These are phyloP conservation scores for Hyposoter dolosus DNA, from an alignment of 2,888 invertebrate genomes.

Conservation along the genomic window DNA sequence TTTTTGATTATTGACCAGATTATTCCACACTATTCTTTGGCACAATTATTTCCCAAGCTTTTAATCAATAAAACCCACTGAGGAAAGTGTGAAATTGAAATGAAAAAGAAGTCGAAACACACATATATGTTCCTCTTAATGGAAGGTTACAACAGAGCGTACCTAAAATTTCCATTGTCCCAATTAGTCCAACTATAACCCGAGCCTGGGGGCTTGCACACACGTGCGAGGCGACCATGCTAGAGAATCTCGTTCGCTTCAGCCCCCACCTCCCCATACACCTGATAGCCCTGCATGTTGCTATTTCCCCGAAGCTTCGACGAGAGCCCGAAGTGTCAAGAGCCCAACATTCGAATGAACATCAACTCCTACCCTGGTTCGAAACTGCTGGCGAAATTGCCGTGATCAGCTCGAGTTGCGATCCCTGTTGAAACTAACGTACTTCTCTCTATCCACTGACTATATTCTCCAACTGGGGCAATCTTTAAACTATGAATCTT, in stretches of 20 bases:
- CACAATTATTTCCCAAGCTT: not conserved
- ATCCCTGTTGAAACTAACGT: conserved; percentile 36
- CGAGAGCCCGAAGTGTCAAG: conserved; percentile 31
- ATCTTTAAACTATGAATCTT: conserved; percentile 6
- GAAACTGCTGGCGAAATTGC: conserved; percentile 57
- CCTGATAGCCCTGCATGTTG: conserved; percentile 34
- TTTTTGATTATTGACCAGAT: not conserved
- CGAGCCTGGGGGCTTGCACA: conserved; percentile 18
- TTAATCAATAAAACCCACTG: not conserved
- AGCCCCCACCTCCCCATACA: not conserved
- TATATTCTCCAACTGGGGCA: conserved; percentile 20
- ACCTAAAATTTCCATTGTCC: conserved; percentile 54
- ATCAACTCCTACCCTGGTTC: conserved; percentile 16
- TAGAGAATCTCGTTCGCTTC: conserved; percentile 33
- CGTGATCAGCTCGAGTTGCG: conserved; percentile 62
- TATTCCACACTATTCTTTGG: not conserved
- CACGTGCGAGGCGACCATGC: conserved; percentile 25
- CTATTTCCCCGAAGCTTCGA: conserved; percentile 20
- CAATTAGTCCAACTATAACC: conserved; percentile 54
- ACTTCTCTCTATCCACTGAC: conserved; percentile 16
- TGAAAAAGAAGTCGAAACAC: not conserved
- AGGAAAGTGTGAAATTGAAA: conserved; percentile 17
- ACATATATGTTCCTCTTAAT: conserved; percentile 1
- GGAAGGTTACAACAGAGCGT: conserved; percentile 20
- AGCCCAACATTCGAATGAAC: conserved; percentile 32